A percentile compares a stretch with the other conserved stretches of the same genome.
These are phyloP conservation scores for Nineta flava DNA, from an alignment of 2,888 invertebrate species.

Conservation along the genomic window DNA sequence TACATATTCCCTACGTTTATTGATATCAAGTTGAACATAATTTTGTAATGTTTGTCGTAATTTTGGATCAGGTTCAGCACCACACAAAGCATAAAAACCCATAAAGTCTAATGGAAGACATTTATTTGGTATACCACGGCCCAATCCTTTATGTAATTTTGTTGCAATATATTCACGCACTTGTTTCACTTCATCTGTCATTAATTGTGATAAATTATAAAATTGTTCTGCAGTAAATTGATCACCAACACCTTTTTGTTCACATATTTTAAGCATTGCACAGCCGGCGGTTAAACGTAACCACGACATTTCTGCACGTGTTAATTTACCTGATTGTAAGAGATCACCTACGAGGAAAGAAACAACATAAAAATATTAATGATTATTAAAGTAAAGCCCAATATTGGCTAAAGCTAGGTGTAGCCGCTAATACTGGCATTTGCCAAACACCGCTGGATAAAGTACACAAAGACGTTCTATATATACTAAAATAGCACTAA, in stretches of 20 bases:
- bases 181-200: constrained; percentile 75
- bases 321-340: constrained; percentile 51
- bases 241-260: constrained; percentile 91
- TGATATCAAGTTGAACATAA: constrained; percentile 77
- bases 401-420: not conserved
- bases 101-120: constrained; percentile 92
- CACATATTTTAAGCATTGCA: constrained; percentile 92
- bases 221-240: constrained; percentile 90
- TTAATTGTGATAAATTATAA: constrained; percentile 79
- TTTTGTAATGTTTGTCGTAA: constrained; percentile 51
- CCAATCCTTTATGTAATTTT: constrained; percentile 82
- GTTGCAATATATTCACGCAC: constrained; percentile 78
- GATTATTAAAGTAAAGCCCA: not conserved
- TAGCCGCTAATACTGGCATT: too few relatives aligned
- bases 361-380: not conserved
- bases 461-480: not conserved
- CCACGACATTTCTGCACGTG: constrained; percentile 85
- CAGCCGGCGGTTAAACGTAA: constrained; percentile 82
- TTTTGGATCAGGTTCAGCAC: constrained; percentile 73
- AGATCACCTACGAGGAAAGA: constrained; percentile 19
- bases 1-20: constrained; percentile 78
- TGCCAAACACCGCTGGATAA: too few relatives aligned
- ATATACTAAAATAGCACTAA: not conserved
- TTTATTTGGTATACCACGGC: constrained; percentile 70
- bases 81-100: constrained; percentile 85